Base-by-base conservation (phyloP, 2,888 invertebrate genomes). In the Elysia crispata region DNA sequence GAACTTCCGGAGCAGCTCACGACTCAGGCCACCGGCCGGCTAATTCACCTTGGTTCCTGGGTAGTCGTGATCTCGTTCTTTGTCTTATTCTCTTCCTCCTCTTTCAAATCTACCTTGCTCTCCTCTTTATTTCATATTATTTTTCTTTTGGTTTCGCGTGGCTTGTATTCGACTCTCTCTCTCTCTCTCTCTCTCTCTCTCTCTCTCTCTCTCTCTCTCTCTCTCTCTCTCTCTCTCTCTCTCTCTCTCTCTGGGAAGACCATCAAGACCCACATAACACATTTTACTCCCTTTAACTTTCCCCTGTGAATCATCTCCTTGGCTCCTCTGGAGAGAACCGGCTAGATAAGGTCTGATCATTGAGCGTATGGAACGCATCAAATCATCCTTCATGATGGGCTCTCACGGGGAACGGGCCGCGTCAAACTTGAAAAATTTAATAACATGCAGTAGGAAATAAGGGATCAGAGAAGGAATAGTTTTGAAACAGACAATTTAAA, bases 191-290 rank as follows among this genome's bases (percentile, higher is more conserved):
- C 25, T 41, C 41, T 41, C 41, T 41, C 11, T 41, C 41, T 76
- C 31, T 64, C 64, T 62, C 33, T 62, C 23, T 33, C 64, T 62
- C 76, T 60, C 64, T 62, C 64, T 33, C 62, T 64, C 64, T 62
- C 30, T 76, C 76, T 76, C 31, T 31, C 60, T 76, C 50, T 76
- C 66, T 49, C 41, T 66, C 76, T 66, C n/a, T 66, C 66, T 76
- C n/a, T 66, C 66, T 41, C 33, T 41, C 66, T 76, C 33, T 25
- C 28, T 49, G 23, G 0, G n/a, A 49, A 28, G 20, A 30, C 6
- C 74, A 41, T 41, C 3, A 41, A 41, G 41, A 6, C 11, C 41
- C 41, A 3, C 11, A 6, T 6, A 41, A 11, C 3, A 41, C 41
- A 11, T 41, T 41, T 41, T 6, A 3, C 41, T 6, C 41, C 41